Conservation (phyloP, 2,113 vertebrate species). For the Tetraodon nigroviridis region DNA sequence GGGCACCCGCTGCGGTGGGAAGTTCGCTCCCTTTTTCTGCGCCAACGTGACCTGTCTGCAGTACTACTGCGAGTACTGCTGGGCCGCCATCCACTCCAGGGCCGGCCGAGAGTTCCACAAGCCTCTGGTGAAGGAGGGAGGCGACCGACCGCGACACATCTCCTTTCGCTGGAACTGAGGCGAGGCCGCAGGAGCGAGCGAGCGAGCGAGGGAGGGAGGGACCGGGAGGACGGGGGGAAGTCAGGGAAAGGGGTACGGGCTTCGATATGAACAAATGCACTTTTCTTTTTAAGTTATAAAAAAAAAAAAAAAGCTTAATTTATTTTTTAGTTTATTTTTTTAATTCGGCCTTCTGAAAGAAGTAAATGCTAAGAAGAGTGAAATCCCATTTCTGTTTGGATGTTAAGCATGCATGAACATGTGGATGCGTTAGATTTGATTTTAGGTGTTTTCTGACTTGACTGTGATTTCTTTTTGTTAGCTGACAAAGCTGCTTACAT, state of each 20-base stretch:
- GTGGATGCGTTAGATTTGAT: constrained; percentile 76
- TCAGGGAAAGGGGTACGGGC: constrained; percentile 69
- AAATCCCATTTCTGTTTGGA: constrained; percentile 76
- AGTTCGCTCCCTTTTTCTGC: constrained; percentile 99
- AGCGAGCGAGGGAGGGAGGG: no score
- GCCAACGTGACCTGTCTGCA: constrained; percentile 99
- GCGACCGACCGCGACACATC: constrained; percentile 97
- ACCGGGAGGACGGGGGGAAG: constrained; percentile 44
- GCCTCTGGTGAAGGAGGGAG: constrained; percentile 98
- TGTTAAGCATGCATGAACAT: constrained; percentile 76
- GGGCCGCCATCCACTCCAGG: constrained; percentile 98
- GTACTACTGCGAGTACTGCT: constrained; percentile 99
- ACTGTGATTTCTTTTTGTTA: constrained; percentile 72
- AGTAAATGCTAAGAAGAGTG: constrained; percentile 70
- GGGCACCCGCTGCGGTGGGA: constrained; percentile 97
- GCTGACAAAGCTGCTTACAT: constrained; percentile 73
- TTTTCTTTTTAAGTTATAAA: constrained; percentile 88
- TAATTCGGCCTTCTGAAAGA: constrained; percentile 72
- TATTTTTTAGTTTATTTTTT: constrained; percentile 77
- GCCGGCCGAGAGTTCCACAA: constrained; percentile 99
- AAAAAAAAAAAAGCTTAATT: constrained; percentile 61
- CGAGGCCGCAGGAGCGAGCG: constrained; percentile 51
- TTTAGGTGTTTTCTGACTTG: constrained; percentile 72
- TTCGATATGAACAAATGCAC: constrained; percentile 88
- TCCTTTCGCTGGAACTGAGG: constrained; percentile 99